Percentiles rank a stretch among this genome's conserved stretches.
Conservation (phyloP, 2,888 invertebrate genomes). For the Hyles lineata region DNA sequence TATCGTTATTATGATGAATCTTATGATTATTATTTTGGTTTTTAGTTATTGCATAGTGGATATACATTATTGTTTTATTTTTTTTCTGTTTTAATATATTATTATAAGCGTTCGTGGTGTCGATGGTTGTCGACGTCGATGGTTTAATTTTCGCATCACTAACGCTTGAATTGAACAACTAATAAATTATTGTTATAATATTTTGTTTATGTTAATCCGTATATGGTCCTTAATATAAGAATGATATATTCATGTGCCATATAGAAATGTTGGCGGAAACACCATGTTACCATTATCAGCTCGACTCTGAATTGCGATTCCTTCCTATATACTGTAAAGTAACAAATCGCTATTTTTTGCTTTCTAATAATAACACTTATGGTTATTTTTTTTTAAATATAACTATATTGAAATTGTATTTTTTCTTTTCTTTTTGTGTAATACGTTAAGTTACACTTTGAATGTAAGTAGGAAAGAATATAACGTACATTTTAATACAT, state of each 20-base stretch:
- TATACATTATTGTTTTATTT: constrained; percentile 41
- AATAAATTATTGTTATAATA: constrained; percentile 47
- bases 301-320: constrained; percentile 60
- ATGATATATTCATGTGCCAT: constrained; percentile 80
- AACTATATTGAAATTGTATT: constrained; percentile 55
- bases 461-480: constrained; percentile 76
- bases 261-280: constrained; percentile 78
- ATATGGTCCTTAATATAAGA: constrained; percentile 82
- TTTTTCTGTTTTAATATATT: constrained; percentile 40
- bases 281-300: constrained; percentile 79
- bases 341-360: constrained; percentile 74
- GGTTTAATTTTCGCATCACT: constrained; percentile 38
- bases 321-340: constrained; percentile 75
- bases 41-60: constrained; percentile 24
- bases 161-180: constrained; percentile 39
- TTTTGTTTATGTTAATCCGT: constrained; percentile 53
- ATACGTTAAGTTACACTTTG: constrained; percentile 68
- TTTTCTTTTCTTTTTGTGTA: constrained; percentile 56
- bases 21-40: constrained; percentile 49
- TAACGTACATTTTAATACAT: constrained; percentile 63
- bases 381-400: constrained; percentile 66
- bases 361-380: constrained; percentile 72
- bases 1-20: constrained; percentile 62
- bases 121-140: constrained; percentile 1
- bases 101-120: constrained; percentile 41